Evolutionary conservation across 2,113 vertebrate genomes (phyloP).

Genomic region (Varanus komodoensis): DNA sequence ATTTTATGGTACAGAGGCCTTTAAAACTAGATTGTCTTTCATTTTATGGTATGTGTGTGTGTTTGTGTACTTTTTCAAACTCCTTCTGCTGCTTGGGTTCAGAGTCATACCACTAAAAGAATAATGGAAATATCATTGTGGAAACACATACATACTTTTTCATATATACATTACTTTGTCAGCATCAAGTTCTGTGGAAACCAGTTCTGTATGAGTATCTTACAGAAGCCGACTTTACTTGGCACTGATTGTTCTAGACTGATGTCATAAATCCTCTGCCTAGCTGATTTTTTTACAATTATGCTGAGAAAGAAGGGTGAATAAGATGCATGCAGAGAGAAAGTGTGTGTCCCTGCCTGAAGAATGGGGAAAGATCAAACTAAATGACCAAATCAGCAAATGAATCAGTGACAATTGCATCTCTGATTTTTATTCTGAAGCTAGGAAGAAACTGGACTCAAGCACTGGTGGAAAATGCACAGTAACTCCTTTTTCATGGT

Average conservation of each 20-base stretch:
- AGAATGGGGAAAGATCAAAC: not conserved
- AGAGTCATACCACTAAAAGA: not conserved
- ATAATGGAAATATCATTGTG: not conserved
- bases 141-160: not conserved
- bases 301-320: too few relatives aligned
- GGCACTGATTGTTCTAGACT: not conserved
- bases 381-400: not conserved
- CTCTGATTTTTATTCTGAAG: not conserved
- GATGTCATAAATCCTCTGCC: not conserved
- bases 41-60: not conserved
- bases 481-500: not conserved
- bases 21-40: not conserved
- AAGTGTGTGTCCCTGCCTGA: not conserved
- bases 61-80: slow-evolving; percentile 3
- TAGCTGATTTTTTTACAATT: not conserved
- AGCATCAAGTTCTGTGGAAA: not conserved
- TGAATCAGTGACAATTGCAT: not conserved
- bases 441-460: not conserved
- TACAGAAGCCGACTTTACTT: not conserved
- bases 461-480: not conserved
- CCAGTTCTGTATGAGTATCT: not conserved
- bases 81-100: not conserved
- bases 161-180: too few relatives aligned
- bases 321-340: not conserved
- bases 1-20: not conserved